A percentile compares a stretch with the other conserved stretches of the same genome.
Evolutionary conservation across 2,888 invertebrate genomes (phyloP).

Genomic region (Orthosia gothica): DNA sequence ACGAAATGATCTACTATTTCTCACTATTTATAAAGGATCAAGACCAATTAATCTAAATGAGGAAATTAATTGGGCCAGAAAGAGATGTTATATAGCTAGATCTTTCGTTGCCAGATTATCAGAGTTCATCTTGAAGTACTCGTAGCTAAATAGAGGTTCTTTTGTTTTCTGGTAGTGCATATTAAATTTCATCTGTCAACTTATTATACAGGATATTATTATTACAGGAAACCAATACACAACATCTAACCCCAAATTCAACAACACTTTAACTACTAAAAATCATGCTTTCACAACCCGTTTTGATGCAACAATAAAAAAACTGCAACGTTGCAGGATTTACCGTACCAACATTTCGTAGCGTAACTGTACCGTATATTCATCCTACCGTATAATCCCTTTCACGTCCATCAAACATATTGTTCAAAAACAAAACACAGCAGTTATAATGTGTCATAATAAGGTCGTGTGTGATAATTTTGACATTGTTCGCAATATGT

Average conservation of each 20-base stretch:
- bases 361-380: not conserved
- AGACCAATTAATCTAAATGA: not conserved
- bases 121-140: not conserved
- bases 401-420: conserved; percentile 6
- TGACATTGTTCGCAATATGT: conserved; percentile 26
- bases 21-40: not conserved
- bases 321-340: not conserved
- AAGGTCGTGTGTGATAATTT: conserved; percentile 12
- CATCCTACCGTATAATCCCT: not conserved
- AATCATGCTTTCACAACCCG: not conserved
- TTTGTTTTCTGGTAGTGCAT: too few species aligned
- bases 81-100: not conserved
- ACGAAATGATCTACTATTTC: not conserved
- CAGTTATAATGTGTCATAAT: conserved; percentile 14
- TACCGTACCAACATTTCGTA: not conserved
- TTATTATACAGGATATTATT: too few species aligned
- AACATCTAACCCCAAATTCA: not conserved
- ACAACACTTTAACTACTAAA: not conserved
- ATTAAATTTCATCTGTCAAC: too few species aligned
- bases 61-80: not conserved
- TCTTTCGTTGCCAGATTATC: not conserved
- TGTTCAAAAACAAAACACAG: conserved; percentile 36
- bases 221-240: too few species aligned
- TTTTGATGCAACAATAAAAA: not conserved
- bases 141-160: not conserved